These are phyloP conservation scores for Solenopsis invicta DNA, from an alignment of 1,140 invertebrate genomes.

Conservation along the genomic window DNA sequence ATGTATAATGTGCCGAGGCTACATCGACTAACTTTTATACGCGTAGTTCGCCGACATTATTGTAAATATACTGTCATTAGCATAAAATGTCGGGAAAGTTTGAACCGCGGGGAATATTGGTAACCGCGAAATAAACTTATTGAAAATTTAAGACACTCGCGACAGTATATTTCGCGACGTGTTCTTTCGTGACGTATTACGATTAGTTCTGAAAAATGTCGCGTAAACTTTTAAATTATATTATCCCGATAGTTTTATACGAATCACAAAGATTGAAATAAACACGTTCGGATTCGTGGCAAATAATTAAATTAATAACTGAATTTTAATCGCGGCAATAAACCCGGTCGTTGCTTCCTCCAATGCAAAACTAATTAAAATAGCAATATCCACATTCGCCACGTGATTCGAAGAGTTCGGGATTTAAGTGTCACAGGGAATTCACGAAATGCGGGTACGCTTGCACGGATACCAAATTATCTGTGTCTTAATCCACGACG, in stretches of 20 bases:
- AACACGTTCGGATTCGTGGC: neutral
- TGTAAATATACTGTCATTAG: constrained; percentile 49
- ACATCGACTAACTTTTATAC: constrained; percentile 48
- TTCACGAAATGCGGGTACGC: neutral
- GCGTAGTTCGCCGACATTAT: constrained; percentile 31
- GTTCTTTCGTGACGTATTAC: neutral
- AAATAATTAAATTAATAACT: constrained; percentile 15
- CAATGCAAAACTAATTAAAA: neutral
- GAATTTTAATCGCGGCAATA: neutral
- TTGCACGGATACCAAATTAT: constrained; percentile 23
- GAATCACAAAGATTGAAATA: constrained; percentile 8
- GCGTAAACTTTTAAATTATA: neutral
- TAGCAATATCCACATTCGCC: neutral
- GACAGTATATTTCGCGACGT: neutral
- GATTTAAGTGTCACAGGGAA: neutral
- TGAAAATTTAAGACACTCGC: constrained; percentile 45
- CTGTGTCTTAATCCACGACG: constrained; percentile 31
- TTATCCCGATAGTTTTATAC: neutral
- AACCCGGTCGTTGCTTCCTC: neutral
- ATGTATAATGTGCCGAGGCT: neutral
- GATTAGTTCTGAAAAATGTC: constrained; percentile 6
- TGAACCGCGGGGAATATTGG: constrained; percentile 17
- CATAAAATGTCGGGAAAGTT: constrained; percentile 46
- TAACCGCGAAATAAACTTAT: constrained; percentile 27
- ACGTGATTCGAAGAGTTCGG: neutral